Evolutionary conservation across 2,888 invertebrate species (phyloP).

Genomic region (Drosophila infuscata): DNA sequence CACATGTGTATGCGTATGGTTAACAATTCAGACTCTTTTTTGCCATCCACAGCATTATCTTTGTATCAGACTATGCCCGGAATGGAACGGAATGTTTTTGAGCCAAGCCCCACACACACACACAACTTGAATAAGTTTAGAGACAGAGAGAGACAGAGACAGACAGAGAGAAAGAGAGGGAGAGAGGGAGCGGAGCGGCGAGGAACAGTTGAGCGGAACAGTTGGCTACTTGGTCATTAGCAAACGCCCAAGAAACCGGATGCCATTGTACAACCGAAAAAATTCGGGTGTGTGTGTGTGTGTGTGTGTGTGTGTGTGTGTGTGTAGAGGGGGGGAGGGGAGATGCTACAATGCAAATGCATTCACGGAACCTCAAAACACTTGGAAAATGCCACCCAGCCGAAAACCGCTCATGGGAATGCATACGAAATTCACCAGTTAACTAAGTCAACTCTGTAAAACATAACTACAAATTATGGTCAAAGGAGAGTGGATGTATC

Average conservation of each 20-base stretch:
- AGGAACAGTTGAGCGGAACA: neutral
- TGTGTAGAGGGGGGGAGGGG: too few relatives aligned
- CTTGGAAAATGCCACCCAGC: constrained; percentile 1
- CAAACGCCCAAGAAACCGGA: constrained; percentile 16
- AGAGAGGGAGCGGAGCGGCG: neutral
- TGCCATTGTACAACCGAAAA: constrained; percentile 33
- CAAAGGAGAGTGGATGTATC: neutral
- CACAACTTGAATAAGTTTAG: constrained; percentile 39
- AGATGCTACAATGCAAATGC: constrained; percentile 26
- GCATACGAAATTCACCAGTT: neutral
- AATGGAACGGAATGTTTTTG: constrained; percentile 67
- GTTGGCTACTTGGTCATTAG: constrained; percentile 39
- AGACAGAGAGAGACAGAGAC: neutral
- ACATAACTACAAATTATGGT: neutral
- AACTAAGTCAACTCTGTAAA: neutral
- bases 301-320: neutral
- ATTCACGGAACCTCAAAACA: constrained; percentile 18
- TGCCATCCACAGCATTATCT: constrained; percentile 63
- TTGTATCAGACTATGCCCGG: constrained; percentile 63
- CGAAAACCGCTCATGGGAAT: neutral
- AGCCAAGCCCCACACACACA: constrained; percentile 36
- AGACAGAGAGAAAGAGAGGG: neutral
- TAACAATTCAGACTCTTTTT: constrained; percentile 61
- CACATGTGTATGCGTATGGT: constrained; percentile 31
- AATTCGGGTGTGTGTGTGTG: neutral